Conservation (phyloP, 2,113 vertebrate species). For the Columbina picui region DNA sequence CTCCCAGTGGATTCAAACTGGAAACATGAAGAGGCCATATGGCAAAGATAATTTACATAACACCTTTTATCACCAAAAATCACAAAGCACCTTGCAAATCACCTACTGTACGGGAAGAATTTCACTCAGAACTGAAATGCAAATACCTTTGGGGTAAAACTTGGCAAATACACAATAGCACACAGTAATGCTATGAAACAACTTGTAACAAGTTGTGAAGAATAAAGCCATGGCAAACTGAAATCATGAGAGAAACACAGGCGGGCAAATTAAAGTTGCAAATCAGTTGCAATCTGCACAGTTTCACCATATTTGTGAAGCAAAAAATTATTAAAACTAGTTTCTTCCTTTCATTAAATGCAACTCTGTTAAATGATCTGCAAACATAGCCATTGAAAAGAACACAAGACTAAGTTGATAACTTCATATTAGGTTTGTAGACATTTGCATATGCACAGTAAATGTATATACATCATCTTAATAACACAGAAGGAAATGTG, state of each 20-base stretch:
- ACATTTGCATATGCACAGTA: not conserved
- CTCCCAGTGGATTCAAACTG: not conserved
- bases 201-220: not conserved
- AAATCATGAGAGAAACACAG: not conserved
- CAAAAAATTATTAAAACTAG: not conserved
- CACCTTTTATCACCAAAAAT: conserved; percentile 45
- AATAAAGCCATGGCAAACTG: not conserved
- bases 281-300: not conserved
- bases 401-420: not conserved
- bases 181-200: not conserved
- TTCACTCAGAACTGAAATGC: conserved; percentile 22
- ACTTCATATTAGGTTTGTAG: not conserved
- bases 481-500: not conserved
- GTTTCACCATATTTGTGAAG: not conserved
- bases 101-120: not conserved
- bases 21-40: conserved; percentile 21
- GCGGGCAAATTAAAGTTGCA: not conserved
- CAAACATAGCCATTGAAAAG: not conserved
- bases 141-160: conserved; percentile 21
- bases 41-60: conserved; percentile 38
- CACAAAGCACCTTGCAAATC: conserved; percentile 41
- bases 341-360: not conserved
- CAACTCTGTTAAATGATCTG: not conserved
- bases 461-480: not conserved
- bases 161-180: not conserved